Conservation (phyloP, 2,113 vertebrate genomes). For the Chaetorhynchus papuensis region DNA sequence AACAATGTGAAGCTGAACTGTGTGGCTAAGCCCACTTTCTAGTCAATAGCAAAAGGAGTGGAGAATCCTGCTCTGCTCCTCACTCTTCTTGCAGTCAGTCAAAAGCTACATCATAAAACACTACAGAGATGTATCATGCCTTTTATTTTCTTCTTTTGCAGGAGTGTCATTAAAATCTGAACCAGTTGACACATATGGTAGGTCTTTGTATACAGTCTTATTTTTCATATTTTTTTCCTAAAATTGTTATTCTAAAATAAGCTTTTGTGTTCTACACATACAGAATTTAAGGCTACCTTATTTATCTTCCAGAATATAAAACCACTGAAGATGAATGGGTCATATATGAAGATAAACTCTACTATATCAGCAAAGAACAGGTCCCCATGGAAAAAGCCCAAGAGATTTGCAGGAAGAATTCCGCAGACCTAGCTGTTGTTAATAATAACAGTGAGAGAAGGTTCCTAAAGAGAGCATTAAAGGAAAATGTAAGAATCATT, state of each 20-base stretch:
- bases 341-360: constrained; percentile 81
- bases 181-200: constrained; percentile 72
- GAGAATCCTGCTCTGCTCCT: background rate
- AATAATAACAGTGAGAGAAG: constrained; percentile 82
- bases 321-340: constrained; percentile 88
- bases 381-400: constrained; percentile 82
- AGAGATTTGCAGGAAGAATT: constrained; percentile 81
- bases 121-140: rapidly evolving
- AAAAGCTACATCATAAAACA: background rate
- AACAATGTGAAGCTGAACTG: background rate
- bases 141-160: constrained; percentile 56
- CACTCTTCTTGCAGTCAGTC: background rate
- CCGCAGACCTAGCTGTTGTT: constrained; percentile 82
- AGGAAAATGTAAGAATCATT: constrained; percentile 19
- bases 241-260: background rate
- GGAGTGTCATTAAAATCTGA: constrained; percentile 78
- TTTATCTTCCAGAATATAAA: constrained; percentile 72
- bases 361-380: constrained; percentile 77
- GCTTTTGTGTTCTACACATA: background rate
- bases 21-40: background rate
- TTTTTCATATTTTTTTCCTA: background rate
- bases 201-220: background rate
- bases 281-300: background rate
- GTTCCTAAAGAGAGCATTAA: constrained; percentile 83
- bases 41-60: background rate